phyloP scores from a whole-genome alignment of 2,797 vertebrate genomes.

The Phyllotis vaccarum region DNA sequence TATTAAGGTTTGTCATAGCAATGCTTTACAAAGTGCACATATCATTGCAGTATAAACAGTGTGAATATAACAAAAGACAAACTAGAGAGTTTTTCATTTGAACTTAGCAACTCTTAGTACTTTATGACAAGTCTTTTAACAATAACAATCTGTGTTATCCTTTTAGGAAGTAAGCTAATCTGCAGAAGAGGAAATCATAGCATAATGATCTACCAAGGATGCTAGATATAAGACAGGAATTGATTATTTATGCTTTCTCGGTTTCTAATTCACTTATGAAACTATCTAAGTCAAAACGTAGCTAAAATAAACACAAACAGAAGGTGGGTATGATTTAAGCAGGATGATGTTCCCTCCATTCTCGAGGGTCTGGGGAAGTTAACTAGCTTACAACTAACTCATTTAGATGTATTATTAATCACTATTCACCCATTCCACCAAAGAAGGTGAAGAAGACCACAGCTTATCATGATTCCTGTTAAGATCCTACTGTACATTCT shows the following conservation, averaged over 20 bases:
- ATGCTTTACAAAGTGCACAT: not conserved
- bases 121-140: conserved; percentile 36
- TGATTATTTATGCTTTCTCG: conserved; percentile 67
- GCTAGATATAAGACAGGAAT: conserved; percentile 53
- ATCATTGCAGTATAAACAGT: not conserved
- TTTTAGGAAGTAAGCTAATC: conserved; percentile 52
- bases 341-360: not conserved
- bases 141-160: conserved; percentile 25
- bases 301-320: conserved; percentile 68
- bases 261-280: conserved; percentile 79
- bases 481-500: not conserved
- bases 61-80: conserved; percentile 37
- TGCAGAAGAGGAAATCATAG: conserved; percentile 62
- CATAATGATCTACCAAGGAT: conserved; percentile 57
- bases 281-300: conserved; percentile 62
- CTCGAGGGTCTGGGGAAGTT: not conserved
- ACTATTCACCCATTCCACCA: not conserved
- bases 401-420: not conserved
- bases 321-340: conserved; percentile 13
- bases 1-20: not conserved
- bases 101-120: not conserved
- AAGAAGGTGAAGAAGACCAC: conserved; percentile 4
- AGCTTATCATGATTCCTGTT: not conserved
- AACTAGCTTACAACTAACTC: not conserved
- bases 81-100: conserved; percentile 13